A percentile compares a stretch with the other conserved stretches of the same genome.
Evolutionary conservation across 2,797 vertebrate species (phyloP).

Genomic region (Pseudotriccus pelzelni): DNA sequence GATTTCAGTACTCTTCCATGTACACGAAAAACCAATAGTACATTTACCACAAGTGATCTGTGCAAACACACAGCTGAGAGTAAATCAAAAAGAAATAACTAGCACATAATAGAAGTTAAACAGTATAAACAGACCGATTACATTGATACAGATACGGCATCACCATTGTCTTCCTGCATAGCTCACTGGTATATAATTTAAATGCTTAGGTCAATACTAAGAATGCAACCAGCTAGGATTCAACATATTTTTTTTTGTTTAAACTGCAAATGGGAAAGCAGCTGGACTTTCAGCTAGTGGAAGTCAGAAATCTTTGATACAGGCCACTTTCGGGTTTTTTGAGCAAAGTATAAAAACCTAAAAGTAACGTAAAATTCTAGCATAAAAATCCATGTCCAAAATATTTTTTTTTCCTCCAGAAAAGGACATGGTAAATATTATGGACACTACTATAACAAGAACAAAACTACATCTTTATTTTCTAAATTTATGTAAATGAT

Average conservation of each 20-base stretch:
- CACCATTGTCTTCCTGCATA: not conserved
- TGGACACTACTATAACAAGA: not conserved
- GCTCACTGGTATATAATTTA: not conserved
- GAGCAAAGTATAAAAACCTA: not conserved
- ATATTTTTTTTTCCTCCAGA: not conserved
- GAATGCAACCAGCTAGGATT: not conserved
- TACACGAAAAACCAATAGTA: not conserved
- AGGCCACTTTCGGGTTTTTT: not conserved
- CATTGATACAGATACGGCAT: not conserved
- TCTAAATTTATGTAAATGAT: not conserved
- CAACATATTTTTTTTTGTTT: not conserved
- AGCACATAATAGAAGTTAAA: not conserved
- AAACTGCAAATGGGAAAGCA: not conserved
- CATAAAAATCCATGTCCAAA: not conserved
- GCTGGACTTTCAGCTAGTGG: not conserved
- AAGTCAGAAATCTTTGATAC: not conserved
- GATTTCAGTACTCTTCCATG: not conserved
- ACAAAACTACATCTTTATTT: not conserved
- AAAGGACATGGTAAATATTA: not conserved
- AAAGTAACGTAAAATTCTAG: not conserved
- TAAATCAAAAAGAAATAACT: not conserved
- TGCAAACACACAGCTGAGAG: not conserved
- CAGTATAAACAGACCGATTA: not conserved
- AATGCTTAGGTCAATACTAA: not conserved
- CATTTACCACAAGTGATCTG: not conserved